Conservation (phyloP, 1,140 invertebrate species). For the Bombus superbus region DNA sequence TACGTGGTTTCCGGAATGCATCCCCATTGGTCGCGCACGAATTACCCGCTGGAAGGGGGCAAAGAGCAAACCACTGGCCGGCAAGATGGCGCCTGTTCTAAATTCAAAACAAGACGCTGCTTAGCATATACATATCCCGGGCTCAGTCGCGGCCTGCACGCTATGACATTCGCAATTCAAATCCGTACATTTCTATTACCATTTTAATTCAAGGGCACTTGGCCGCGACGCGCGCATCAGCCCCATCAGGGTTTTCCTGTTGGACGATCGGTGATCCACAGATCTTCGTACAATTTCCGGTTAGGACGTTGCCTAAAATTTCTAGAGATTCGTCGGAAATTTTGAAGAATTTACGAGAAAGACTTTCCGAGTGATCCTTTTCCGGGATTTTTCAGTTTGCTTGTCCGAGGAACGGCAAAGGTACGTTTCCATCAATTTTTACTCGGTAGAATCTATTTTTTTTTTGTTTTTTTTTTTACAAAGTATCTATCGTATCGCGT, state of each 20-base stretch:
- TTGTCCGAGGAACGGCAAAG: too few relatives aligned
- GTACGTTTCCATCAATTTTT: too few relatives aligned
- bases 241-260: conserved; percentile 15
- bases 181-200: conserved; percentile 83
- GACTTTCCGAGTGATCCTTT: too few relatives aligned
- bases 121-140: conserved; percentile 81
- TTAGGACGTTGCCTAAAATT: not conserved
- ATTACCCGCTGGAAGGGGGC: conserved; percentile 75
- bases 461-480: too few relatives aligned
- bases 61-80: conserved; percentile 79
- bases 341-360: too few relatives aligned
- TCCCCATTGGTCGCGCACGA: conserved; percentile 75
- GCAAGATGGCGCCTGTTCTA: conserved; percentile 82
- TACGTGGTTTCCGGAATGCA: conserved; percentile 75
- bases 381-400: too few relatives aligned
- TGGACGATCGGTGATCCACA: not conserved
- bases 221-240: conserved; percentile 54
- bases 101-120: conserved; percentile 82
- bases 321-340: not conserved
- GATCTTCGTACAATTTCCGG: not conserved
- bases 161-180: conserved; percentile 83
- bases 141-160: conserved; percentile 73
- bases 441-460: too few relatives aligned
- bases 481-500: too few relatives aligned
- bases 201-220: conserved; percentile 75